Evolutionary conservation across 2,888 invertebrate genomes (phyloP).

Genomic region (Cremastinae sp.): DNA sequence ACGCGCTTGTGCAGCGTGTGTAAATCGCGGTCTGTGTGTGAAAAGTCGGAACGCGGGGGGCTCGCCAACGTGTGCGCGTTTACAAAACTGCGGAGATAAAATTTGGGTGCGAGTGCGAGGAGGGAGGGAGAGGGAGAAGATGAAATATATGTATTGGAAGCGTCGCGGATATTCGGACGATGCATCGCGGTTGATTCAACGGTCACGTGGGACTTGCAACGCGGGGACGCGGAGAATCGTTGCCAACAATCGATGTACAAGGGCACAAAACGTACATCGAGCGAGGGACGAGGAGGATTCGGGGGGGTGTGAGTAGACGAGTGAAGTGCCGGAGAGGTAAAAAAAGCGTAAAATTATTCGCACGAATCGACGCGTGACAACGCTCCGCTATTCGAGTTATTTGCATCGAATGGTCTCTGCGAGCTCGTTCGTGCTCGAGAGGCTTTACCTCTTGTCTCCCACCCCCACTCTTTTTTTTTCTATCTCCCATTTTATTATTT

Average conservation of each 20-base stretch:
- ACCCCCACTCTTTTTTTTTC: too few relatives aligned
- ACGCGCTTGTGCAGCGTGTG: too few relatives aligned
- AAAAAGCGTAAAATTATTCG: conserved; percentile 59
- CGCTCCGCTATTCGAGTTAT: conserved; percentile 54
- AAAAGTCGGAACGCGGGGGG: too few relatives aligned
- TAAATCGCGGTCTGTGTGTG: too few relatives aligned
- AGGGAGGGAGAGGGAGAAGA: conserved; percentile 15
- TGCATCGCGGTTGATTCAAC: conserved; percentile 58
- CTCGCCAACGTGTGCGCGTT: too few relatives aligned
- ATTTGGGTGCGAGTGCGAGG: not conserved
- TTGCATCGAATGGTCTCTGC: conserved; percentile 60
- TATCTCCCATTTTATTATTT: too few relatives aligned
- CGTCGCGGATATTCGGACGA: conserved; percentile 29
- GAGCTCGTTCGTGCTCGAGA: conserved; percentile 55
- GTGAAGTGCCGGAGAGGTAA: conserved; percentile 9
- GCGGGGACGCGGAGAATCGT: conserved; percentile 38
- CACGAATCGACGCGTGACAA: conserved; percentile 60
- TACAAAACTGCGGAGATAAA: too few relatives aligned
- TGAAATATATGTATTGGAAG: conserved; percentile 24
- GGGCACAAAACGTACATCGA: conserved; percentile 7
- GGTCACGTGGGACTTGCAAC: conserved; percentile 53
- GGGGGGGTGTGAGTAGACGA: not conserved
- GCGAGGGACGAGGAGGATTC: not conserved
- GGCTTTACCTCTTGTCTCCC: conserved; percentile 37
- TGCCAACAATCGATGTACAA: conserved; percentile 50